phyloP scores from a whole-genome alignment of 1,140 invertebrate genomes.

The Chionoecetes opilio region DNA sequence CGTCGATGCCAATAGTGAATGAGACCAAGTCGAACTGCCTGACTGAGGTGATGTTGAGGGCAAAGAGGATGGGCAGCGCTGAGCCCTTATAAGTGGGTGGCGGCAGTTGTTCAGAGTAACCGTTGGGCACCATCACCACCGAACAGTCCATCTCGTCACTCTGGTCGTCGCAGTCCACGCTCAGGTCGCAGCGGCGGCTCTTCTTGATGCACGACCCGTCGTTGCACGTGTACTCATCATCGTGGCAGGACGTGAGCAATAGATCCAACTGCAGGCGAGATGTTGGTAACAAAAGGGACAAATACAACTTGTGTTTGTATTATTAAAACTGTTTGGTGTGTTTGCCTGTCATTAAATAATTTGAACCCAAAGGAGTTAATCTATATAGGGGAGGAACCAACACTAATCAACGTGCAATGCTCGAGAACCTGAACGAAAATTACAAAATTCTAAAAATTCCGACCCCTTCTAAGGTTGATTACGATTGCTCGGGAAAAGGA shows the following conservation, averaged over 20 bases:
- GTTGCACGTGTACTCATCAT: slow-evolving; percentile 67
- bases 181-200: slow-evolving; percentile 57
- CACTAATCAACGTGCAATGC: no score
- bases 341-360: no score
- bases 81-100: background rate
- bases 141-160: slow-evolving; percentile 72
- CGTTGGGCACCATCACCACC: slow-evolving; percentile 9
- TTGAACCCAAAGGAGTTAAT: no score
- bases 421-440: no score
- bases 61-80: slow-evolving; percentile 41
- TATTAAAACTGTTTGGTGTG: no score
- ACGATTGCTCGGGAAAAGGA: no score
- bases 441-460: no score
- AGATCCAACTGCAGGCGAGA: slow-evolving; percentile 44
- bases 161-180: slow-evolving; percentile 55
- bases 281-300: background rate
- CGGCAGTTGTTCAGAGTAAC: slow-evolving; percentile 53
- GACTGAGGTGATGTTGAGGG: slow-evolving; percentile 64
- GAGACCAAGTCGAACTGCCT: slow-evolving; percentile 50
- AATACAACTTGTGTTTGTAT: no score
- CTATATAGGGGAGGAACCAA: no score
- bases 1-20: slow-evolving; percentile 62
- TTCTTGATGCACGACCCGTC: slow-evolving; percentile 63
- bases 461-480: no score
- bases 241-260: slow-evolving; percentile 63